Evolutionary conservation across 2,888 invertebrate species (phyloP).

Genomic region (Drosophila kuntzei): DNA sequence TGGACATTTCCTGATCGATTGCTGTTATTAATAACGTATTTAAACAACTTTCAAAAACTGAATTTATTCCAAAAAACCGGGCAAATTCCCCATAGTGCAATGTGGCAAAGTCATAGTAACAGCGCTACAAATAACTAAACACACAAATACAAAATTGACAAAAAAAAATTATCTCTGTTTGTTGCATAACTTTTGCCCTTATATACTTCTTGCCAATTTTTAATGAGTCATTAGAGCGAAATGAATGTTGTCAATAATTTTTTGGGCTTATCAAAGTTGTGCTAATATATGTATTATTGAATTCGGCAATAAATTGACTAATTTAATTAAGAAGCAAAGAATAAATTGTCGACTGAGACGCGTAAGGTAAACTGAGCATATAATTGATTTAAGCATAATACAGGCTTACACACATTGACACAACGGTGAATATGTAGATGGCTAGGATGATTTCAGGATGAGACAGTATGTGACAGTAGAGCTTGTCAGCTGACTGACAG

Average conservation of each 20-base stretch:
- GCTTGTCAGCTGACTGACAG: constrained; percentile 47
- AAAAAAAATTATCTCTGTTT: background rate
- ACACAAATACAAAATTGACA: constrained; percentile 22
- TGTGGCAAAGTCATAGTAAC: constrained; percentile 35
- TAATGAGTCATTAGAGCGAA: background rate
- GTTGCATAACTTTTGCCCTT: background rate
- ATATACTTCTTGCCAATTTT: background rate
- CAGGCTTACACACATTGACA: constrained; percentile 14
- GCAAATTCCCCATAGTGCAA: too few species aligned
- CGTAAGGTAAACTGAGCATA: constrained; percentile 59
- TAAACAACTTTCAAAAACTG: too few species aligned
- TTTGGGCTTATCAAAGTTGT: background rate
- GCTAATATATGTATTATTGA: constrained; percentile 13
- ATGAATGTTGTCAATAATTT: background rate
- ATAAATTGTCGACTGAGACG: constrained; percentile 10
- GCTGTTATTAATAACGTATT: too few species aligned
- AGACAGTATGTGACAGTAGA: constrained; percentile 40
- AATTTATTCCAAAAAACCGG: too few species aligned
- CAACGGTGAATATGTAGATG: background rate
- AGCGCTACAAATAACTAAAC: constrained; percentile 38
- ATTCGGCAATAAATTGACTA: constrained; percentile 46
- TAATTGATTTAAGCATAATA: constrained; percentile 72
- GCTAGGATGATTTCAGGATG: constrained; percentile 9
- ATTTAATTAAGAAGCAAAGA: constrained; percentile 47
- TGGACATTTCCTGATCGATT: too few species aligned